Evolutionary conservation across 2,797 vertebrate genomes (phyloP).

Genomic region (Aeoliscus strigatus): DNA sequence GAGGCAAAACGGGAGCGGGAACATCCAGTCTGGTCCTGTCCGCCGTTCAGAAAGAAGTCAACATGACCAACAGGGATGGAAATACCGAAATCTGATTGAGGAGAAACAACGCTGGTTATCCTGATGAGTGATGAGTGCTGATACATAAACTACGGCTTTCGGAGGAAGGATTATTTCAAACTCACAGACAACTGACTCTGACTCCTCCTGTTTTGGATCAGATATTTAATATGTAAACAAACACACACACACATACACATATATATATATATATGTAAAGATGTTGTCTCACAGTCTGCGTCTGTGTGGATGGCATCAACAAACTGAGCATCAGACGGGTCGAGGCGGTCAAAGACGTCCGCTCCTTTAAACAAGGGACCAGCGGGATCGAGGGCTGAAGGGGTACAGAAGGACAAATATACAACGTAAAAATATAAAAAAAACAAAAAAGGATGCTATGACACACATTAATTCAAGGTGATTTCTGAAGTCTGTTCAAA

Average conservation of each 20-base stretch:
- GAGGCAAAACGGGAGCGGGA: conserved; percentile 64
- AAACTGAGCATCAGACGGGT: conserved; percentile 88
- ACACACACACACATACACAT: background rate
- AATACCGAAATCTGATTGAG: conserved; percentile 85
- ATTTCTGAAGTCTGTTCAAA: no score
- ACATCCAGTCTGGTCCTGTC: conserved; percentile 91
- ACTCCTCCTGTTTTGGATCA: no score
- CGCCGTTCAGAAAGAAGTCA: conserved; percentile 92
- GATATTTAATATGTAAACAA: background rate
- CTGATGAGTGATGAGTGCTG: no score
- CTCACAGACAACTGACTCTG: no score
- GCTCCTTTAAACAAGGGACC: conserved; percentile 88
- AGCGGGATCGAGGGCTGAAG: conserved; percentile 88
- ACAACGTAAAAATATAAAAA: no score
- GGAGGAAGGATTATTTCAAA: no score
- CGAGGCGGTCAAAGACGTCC: conserved; percentile 82
- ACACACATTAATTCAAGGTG: no score
- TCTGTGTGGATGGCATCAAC: conserved; percentile 96
- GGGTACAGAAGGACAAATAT: background rate
- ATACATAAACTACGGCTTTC: no score
- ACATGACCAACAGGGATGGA: conserved; percentile 92
- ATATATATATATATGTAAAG: background rate
- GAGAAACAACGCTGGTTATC: background rate
- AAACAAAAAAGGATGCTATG: no score
- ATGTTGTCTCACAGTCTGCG: conserved; percentile 82